Evolutionary conservation across 2,888 invertebrate genomes (phyloP).

Genomic region (Pyralis farinalis): DNA sequence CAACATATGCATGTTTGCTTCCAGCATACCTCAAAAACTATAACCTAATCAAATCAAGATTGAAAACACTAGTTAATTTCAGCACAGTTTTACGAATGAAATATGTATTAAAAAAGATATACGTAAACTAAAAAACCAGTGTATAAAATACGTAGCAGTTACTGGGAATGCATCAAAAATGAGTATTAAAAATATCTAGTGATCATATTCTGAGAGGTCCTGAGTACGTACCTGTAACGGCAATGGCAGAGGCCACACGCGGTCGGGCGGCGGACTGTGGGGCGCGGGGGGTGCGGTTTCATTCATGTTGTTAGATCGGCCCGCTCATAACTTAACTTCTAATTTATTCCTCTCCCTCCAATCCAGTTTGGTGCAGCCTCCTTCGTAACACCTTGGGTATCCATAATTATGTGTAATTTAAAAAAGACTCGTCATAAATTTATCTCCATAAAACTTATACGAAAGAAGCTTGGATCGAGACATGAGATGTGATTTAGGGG

Average conservation of each 20-base stretch:
- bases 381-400: constrained; percentile 49
- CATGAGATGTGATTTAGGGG: constrained; percentile 7
- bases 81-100: too few species aligned
- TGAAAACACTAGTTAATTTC: too few species aligned
- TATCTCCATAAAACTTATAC: constrained; percentile 29
- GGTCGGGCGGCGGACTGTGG: constrained; percentile 36
- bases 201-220: not conserved
- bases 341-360: constrained; percentile 71
- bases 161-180: too few species aligned
- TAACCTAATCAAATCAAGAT: too few species aligned
- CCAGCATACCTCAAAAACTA: too few species aligned
- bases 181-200: too few species aligned
- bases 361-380: constrained; percentile 58
- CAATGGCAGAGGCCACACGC: constrained; percentile 72
- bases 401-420: constrained; percentile 54
- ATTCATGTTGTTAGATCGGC: constrained; percentile 80
- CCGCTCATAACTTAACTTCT: constrained; percentile 79
- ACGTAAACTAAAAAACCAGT: too few species aligned
- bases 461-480: constrained; percentile 2
- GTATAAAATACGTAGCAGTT: too few species aligned
- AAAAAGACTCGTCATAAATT: constrained; percentile 34
- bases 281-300: constrained; percentile 56
- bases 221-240: constrained; percentile 38
- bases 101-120: too few species aligned
- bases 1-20: too few species aligned